These are phyloP conservation scores for Allacma fusca DNA, from an alignment of 2,888 invertebrate species.

Conservation along the genomic window DNA sequence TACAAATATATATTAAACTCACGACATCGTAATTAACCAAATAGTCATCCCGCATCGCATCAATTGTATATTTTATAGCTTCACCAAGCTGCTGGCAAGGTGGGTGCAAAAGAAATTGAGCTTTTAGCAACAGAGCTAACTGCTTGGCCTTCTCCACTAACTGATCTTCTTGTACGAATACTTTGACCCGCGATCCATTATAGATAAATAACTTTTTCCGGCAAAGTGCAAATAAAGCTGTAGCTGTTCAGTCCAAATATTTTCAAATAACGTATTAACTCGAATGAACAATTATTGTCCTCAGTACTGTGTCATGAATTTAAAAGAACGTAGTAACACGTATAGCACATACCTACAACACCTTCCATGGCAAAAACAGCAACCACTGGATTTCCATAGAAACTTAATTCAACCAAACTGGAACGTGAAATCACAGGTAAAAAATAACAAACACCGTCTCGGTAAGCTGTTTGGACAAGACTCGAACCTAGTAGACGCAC, in stretches of 20 bases:
- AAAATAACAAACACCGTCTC: no score
- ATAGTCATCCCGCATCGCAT: background rate
- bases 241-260: background rate
- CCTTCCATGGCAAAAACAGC: constrained; percentile 24
- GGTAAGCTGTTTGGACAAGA: background rate
- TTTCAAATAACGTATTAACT: background rate
- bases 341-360: constrained; percentile 19
- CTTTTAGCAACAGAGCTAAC: constrained; percentile 7
- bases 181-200: background rate
- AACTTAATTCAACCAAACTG: constrained; percentile 19
- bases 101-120: constrained; percentile 27
- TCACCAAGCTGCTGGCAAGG: constrained; percentile 34
- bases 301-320: no score
- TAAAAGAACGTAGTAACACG: no score
- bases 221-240: constrained; percentile 8
- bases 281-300: no score
- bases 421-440: background rate
- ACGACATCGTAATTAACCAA: constrained; percentile 4
- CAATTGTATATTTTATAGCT: constrained; percentile 15
- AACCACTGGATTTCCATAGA: constrained; percentile 16
- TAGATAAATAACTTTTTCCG: background rate
- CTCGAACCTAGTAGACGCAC: background rate
- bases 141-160: background rate
- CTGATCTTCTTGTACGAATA: constrained; percentile 14
- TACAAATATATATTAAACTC: no score